These are phyloP conservation scores for Uropsilus gracilis DNA, from an alignment of 2,113 vertebrate genomes.

Conservation along the genomic window DNA sequence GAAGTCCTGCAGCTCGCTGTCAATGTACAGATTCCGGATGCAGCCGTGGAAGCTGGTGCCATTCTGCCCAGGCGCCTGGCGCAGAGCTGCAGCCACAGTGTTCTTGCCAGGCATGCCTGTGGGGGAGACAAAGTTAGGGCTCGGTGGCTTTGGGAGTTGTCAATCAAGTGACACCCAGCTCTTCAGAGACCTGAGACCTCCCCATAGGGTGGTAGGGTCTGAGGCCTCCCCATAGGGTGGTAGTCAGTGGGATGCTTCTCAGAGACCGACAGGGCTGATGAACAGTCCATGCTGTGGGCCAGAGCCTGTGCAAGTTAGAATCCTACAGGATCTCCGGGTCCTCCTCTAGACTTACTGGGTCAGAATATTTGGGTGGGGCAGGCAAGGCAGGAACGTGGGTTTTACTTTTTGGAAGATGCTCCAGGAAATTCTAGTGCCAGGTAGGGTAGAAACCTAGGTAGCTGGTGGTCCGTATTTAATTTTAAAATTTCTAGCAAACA, in stretches of 20 bases:
- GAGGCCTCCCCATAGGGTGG: not conserved
- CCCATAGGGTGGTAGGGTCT: not conserved
- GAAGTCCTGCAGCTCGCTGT: conserved; percentile 96
- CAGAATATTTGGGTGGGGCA: not conserved
- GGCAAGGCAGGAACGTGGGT: not conserved
- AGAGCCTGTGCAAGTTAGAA: not conserved
- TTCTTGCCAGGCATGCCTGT: conserved; percentile 94
- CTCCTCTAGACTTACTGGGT: no score
- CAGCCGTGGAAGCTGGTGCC: conserved; percentile 97
- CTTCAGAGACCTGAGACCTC: not conserved
- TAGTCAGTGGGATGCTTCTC: not conserved
- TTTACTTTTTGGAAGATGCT: not conserved
- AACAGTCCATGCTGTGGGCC: not conserved
- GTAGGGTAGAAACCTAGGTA: not conserved
- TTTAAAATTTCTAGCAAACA: not conserved
- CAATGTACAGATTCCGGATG: conserved; percentile 95
- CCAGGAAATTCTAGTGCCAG: not conserved
- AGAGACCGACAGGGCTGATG: not conserved
- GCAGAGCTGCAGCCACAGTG: conserved; percentile 90
- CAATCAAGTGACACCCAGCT: not conserved
- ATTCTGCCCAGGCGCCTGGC: conserved; percentile 92
- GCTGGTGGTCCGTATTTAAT: not conserved
- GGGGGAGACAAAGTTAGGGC: not conserved
- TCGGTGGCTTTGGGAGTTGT: not conserved
- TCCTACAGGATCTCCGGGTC: not conserved